Evolutionary conservation across 2,797 vertebrate genomes (phyloP), one percentile per base, ranked within the genome.

Genomic region (Parambassis ranga): DNA sequence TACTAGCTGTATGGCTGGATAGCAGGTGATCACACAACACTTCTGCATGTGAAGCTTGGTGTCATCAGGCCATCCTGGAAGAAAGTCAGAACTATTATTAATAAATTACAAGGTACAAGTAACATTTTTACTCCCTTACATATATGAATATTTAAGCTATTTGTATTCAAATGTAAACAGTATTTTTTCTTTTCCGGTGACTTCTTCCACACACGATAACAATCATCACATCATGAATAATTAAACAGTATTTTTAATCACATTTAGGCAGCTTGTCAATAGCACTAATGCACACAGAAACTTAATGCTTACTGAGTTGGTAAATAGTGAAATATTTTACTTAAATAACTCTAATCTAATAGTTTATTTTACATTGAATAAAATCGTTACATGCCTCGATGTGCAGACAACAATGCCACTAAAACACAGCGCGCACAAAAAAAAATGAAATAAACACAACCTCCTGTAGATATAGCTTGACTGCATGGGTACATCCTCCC

Each of bases 401-500:
- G 71, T 83, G 66, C 68, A 58, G 50, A 66, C 36, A 15, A 31
- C 7, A 3, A 50, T 53, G 37, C 41, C 24, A 63, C 47, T 71
- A 79, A 80, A 76, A 75, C 59, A 37, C 14, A 70, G 36, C 67
- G 41, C 33, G 37, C 55, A 39, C 44, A 44, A 24, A 59, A 61
- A 43, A 38, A 30, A 51, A 73, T 10, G 35, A 28, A 49, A 59
- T 10, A 24, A 58, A 30, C 32, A 35, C 62, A 65, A 27, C 28
- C 51, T 76, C 71, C 70, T 72, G 73, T 47, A 81, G 71, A 79
- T 76, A 75, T 76, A 75, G 50, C 75, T 81, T 75, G 75, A 65
- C 82, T 83, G 80, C 81, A 85, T 76, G 77, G 77, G 48, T 76
- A 79, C 82, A 56, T 85, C 70, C 81, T 65, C 42, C 68, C 42